Evolutionary conservation across 2,888 invertebrate species (phyloP).

Genomic region (Conistra vaccinii): DNA sequence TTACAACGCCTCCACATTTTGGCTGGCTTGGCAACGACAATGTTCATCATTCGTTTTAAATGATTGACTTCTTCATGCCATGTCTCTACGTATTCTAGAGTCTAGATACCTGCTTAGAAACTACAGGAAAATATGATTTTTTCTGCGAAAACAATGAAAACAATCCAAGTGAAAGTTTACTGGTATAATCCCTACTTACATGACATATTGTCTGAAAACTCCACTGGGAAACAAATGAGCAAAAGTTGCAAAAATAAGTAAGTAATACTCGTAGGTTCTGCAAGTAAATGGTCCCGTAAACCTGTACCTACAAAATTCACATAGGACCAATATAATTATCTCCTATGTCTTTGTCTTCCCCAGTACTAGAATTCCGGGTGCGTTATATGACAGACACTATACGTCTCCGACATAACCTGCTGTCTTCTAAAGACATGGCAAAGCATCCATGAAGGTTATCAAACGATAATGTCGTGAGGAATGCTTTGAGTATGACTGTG

Average conservation of each 20-base stretch:
- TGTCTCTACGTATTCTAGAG: too few species aligned
- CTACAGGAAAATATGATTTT: too few species aligned
- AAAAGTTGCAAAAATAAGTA: too few species aligned
- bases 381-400: neutral
- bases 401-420: neutral
- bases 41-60: neutral
- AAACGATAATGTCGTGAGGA: neutral
- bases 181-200: neutral
- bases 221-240: too few species aligned
- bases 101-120: too few species aligned
- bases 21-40: neutral
- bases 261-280: too few species aligned
- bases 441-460: neutral
- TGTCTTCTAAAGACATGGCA: neutral
- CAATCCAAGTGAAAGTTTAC: neutral
- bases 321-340: neutral
- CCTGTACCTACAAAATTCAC: neutral
- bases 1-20: constrained; percentile 27
- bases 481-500: neutral
- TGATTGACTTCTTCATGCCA: too few species aligned
- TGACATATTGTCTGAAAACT: too few species aligned
- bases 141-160: too few species aligned
- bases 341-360: too few species aligned
- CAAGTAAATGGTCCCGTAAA: too few species aligned
- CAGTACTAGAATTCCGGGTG: neutral